Evolutionary conservation across 2,113 vertebrate species (phyloP), one percentile per base, ranked within the genome.

Genomic region (Brienomyrus brachyistius): DNA sequence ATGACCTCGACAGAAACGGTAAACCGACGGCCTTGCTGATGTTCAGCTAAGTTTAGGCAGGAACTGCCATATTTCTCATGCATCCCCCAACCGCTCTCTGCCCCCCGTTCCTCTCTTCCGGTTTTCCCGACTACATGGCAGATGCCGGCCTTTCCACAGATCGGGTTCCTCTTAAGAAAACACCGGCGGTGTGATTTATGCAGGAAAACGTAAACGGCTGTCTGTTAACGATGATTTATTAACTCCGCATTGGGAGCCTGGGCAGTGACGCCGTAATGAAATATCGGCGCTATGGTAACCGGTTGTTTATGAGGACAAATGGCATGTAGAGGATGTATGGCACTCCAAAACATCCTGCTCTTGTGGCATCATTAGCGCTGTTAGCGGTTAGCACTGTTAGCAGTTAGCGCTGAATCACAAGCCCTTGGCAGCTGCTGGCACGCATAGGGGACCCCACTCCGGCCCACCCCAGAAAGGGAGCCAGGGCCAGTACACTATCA

Each of bases 211-310:
- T 92, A 91, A 91, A 51, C 35, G 62, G n/a, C 48, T 48, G 89
- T 92, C 86, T 87, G 91, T 93, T 92, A 91, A 89, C n/a, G 27
- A 56, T 92, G 92, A 94, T 92, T 91, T 91, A 93, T 90, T 82
- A 82, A 84, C 70, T 87, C 47, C 31, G 80, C 43, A 11, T 91
- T 91, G 89, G 91, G 90, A 93, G 89, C 90, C 45, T 84, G 66
- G 86, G 82, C 89, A 91, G 88, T 86, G 91, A 89, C 90, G 13
- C 47, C 19, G 82, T 59, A 90, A 90, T 88, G 77, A 82, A 89
- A 87, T 54, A 82, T 56, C 70, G 87, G 45, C 56, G 70, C 62
- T 74, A 90, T 91, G 89, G 84, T 86, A 91, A 89, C 87, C 45
- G 48, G 56, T 77, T 35, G 88, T 89, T 87, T 83, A 90, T 87